Conservation (phyloP, 2,797 vertebrate genomes). For the Lagorchestes hirsutus region DNA sequence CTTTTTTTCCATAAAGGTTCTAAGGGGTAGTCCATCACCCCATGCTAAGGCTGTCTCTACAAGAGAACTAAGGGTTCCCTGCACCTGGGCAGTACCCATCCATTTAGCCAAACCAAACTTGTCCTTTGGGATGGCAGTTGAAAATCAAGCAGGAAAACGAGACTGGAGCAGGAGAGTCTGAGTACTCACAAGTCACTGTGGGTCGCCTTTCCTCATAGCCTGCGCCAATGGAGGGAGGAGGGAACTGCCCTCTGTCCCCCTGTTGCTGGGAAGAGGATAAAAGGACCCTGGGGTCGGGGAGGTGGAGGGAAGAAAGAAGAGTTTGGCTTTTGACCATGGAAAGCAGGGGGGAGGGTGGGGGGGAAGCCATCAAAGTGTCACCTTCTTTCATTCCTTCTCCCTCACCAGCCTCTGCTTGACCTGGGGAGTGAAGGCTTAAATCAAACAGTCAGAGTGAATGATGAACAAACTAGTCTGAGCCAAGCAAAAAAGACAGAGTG, state of each 20-base stretch:
- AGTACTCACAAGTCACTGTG: not conserved
- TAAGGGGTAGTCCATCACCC: not conserved
- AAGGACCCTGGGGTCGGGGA: conserved; percentile 46
- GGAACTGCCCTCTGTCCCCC: not conserved
- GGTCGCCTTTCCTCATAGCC: not conserved
- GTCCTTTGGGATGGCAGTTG: not conserved
- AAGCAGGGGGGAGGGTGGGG: conserved; percentile 58
- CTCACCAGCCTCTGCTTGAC: conserved; percentile 73
- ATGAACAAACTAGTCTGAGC: conserved; percentile 65
- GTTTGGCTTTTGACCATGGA: conserved; percentile 38
- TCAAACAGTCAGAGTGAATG: conserved; percentile 73
- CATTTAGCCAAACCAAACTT: not conserved
- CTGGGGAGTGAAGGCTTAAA: conserved; percentile 74
- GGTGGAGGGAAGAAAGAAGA: conserved; percentile 6
- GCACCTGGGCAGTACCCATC: not conserved
- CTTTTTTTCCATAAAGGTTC: not conserved
- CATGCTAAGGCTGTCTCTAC: not conserved
- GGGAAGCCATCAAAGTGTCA: conserved; percentile 80
- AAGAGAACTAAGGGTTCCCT: not conserved
- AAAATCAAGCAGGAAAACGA: not conserved
- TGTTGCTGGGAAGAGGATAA: conserved; percentile 57
- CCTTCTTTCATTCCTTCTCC: conserved; percentile 76
- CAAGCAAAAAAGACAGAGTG: conserved; percentile 76
- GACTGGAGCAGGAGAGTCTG: not conserved
- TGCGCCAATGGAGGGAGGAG: accelerated